Base-by-base conservation (phyloP, 2,797 vertebrate genomes). In the Smutsia gigantea region DNA sequence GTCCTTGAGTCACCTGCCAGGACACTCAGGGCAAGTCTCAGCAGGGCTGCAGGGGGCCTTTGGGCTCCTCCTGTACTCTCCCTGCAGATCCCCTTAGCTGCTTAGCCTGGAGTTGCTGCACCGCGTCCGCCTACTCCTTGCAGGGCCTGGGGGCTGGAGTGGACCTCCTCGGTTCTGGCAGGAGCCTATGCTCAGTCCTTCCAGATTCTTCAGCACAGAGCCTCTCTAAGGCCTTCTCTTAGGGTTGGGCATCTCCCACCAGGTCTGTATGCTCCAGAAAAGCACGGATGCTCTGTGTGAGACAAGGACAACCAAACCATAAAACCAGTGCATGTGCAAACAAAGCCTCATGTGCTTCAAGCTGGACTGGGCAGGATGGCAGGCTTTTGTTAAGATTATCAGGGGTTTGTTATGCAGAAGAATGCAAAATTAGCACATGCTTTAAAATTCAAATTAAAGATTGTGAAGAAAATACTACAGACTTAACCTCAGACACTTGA, bases 1-100 rank as follows among this genome's bases (percentile, higher is more conserved):
- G 2, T 3, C 1, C 17, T 77, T 7, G 55, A 1, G 11, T 78
- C 27, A 66, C 11, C 39, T 64, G 12, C 7, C 8, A 64, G 49
- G 49, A 77, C 55, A 71, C 31, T 79, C 64, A 71, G n/a, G 42
- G 64, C 9, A 72, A 68, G 79, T 72, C 11, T 94, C 55, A 57
- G 29, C 6, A 4, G 46, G 64, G 17, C n/a, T 75, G 69, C 17
- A 23, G 3, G 66, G 64, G 59, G 6, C 9, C n/a, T 23, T 59
- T 10, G 55, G 17, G 49, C 11, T 72, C 74, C 27, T 34, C 7
- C 0, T 13, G 2, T 27, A n/a, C 19, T 31, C 25, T 66, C 53
- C 7, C 39, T 5, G 5, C 14, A 49, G 23, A 1, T 13, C 1
- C 13, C n/a, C 5, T 10, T 31, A 18, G n/a, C 25, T 0, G 0